Base-by-base conservation (phyloP, 37 sponge, comb jelly and placozoan species). In the Agelas oroides region DNA sequence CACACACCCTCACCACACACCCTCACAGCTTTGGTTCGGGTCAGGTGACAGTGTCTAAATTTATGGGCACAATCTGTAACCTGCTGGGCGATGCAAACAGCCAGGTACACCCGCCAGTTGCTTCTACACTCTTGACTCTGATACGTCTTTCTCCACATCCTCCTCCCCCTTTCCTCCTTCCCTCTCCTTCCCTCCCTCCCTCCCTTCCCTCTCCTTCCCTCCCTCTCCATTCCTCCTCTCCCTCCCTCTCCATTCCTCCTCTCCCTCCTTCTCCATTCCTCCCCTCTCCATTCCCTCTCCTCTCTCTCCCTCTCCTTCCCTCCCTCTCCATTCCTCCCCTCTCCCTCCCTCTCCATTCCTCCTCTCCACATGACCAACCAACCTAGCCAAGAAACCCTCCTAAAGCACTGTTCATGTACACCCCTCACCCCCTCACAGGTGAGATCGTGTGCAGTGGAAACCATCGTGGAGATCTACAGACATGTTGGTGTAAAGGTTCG, bases 401-500 rank as follows among this genome's bases (percentile, higher is more conserved):
- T n/a, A n/a, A n/a, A n/a, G n/a, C n/a, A n/a, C n/a, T n/a, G n/a
- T 46, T 8, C 46, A 46, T 46, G 46, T 8, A 46, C 46, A 46
- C 46, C 3, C 46, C 46, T 12, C 46, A 46, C 53, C 31, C 8
- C 6, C 46, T 32, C 20, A 23, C 76, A 87, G 88, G 94, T 94
- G 0, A 62, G 94, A 5, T 70, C 86, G 2, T 74, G 70, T 27
- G 90, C 94, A 1, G 65, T 94, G 70, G 94, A 90, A 13, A 86
- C 88, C 12, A 66, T 94, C 0, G 94, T 94, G 31, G 88, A 81
- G 12, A 73, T 94, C n/a, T 94, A 94, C 65, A 83, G 83, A 20
- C 86, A 86, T 46, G 94, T 94, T 6, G 94, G 94, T 28, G 88
- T 81, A 14, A 90, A 80, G 61, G 88, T 94, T 40, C 83, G 94